Conservation (phyloP, 2,113 vertebrate species). For the Gadus chalcogrammus region DNA sequence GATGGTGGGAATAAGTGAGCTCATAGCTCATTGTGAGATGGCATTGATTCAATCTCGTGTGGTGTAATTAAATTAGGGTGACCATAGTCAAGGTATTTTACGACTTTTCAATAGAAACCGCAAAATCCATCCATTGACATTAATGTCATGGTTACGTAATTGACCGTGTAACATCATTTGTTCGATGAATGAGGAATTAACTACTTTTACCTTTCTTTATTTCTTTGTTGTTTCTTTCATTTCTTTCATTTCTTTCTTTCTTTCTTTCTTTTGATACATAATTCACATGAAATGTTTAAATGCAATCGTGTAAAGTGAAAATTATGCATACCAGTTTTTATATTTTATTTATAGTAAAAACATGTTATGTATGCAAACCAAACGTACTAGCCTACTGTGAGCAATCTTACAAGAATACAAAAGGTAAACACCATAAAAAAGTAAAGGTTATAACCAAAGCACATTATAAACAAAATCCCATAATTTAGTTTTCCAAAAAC, state of each 20-base stretch:
- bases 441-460: slow-evolving; percentile 44
- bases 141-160: too few relatives aligned
- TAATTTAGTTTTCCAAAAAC: slow-evolving; percentile 14
- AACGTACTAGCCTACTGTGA: neutral
- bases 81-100: slow-evolving; percentile 31
- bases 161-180: too few relatives aligned
- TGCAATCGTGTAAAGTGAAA: slow-evolving; percentile 10
- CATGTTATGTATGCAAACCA: slow-evolving; percentile 18
- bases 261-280: neutral
- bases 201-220: too few relatives aligned
- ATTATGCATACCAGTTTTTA: slow-evolving; percentile 41
- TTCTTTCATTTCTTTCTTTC: neutral
- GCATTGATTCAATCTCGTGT: slow-evolving; percentile 26
- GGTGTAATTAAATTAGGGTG: slow-evolving; percentile 14
- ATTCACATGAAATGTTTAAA: too few relatives aligned
- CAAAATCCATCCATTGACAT: too few relatives aligned
- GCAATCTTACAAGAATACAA: slow-evolving; percentile 20
- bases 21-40: slow-evolving; percentile 23
- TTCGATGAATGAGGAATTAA: too few relatives aligned
- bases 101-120: too few relatives aligned
- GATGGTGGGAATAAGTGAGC: slow-evolving; percentile 18
- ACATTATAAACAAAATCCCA: slow-evolving; percentile 8
- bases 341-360: slow-evolving; percentile 49
- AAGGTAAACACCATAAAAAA: slow-evolving; percentile 31
- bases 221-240: neutral